A percentile compares a stretch with the other conserved stretches of the same genome.
phyloP scores from a whole-genome alignment of 2,113 vertebrate genomes.

The Oxyura jamaicensis region DNA sequence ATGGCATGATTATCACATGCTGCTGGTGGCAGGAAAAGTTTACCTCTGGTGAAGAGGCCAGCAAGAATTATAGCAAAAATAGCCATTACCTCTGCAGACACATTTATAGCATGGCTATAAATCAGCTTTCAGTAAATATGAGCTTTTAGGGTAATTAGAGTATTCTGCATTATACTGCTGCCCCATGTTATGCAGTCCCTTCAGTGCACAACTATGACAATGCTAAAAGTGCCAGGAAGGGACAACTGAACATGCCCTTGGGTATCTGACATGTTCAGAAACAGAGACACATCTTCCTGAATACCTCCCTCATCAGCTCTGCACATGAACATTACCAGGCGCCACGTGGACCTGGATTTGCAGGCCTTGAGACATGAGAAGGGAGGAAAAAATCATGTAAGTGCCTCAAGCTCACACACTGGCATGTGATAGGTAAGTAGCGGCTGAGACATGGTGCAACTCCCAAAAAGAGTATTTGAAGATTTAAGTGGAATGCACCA shows the following conservation, averaged over 20 bases:
- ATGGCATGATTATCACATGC: background rate
- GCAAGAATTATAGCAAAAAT: background rate
- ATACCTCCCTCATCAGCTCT: background rate
- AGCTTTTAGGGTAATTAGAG: background rate
- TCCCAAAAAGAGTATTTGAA: background rate
- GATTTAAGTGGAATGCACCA: background rate
- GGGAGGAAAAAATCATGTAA: background rate
- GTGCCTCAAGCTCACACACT: background rate
- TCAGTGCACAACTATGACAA: background rate
- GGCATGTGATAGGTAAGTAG: background rate
- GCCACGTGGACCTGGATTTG: background rate
- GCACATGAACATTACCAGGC: accelerated
- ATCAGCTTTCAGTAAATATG: background rate
- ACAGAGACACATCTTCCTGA: accelerated
- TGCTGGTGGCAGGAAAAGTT: background rate
- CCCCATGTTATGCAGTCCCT: accelerated
- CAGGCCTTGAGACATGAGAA: background rate
- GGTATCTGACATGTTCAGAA: accelerated
- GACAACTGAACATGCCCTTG: background rate
- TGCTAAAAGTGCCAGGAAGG: accelerated
- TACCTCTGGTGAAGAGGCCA: background rate
- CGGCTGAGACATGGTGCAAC: background rate
- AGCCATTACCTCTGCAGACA: background rate
- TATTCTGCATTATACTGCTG: background rate
- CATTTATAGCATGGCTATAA: background rate